Conservation (phyloP, 2,113 vertebrate species). For the Cettia cetti region DNA sequence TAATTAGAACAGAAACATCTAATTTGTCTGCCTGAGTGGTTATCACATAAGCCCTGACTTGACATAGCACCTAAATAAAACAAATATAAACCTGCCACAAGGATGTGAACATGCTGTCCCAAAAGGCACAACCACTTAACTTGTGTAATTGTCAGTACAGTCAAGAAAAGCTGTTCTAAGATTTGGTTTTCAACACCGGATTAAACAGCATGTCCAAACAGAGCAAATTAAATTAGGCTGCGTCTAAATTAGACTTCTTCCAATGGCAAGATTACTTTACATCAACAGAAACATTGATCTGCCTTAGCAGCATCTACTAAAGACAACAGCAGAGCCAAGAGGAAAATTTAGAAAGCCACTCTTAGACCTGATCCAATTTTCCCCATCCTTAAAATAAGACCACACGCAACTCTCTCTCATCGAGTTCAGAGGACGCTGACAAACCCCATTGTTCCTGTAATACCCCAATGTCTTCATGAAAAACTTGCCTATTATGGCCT, state of each 20-base stretch:
- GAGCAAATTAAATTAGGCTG: constrained; percentile 74
- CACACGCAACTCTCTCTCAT: background rate
- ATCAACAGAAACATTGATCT: constrained; percentile 53
- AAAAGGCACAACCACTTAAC: constrained; percentile 50
- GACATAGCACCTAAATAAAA: constrained; percentile 66
- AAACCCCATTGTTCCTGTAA: background rate
- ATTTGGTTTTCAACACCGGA: constrained; percentile 61
- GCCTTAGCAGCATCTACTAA: constrained; percentile 5
- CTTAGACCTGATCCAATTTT: background rate
- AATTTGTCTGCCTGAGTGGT: constrained; percentile 51
- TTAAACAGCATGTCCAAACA: constrained; percentile 69
- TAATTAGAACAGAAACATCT: constrained; percentile 66
- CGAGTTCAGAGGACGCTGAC: background rate
- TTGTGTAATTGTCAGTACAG: constrained; percentile 55
- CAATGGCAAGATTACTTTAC: constrained; percentile 56
- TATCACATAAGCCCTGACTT: constrained; percentile 50
- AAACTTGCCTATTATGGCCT: background rate
- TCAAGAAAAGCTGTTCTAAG: constrained; percentile 61
- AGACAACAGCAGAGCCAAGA: background rate
- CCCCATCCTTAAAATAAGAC: background rate
- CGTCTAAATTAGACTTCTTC: constrained; percentile 72
- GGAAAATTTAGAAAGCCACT: background rate
- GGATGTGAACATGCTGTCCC: constrained; percentile 25
- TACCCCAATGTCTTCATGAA: background rate
- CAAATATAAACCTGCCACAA: constrained; percentile 57